phyloP scores from a whole-genome alignment of 2,113 vertebrate species.

The Trichomycterus rosablanca region DNA sequence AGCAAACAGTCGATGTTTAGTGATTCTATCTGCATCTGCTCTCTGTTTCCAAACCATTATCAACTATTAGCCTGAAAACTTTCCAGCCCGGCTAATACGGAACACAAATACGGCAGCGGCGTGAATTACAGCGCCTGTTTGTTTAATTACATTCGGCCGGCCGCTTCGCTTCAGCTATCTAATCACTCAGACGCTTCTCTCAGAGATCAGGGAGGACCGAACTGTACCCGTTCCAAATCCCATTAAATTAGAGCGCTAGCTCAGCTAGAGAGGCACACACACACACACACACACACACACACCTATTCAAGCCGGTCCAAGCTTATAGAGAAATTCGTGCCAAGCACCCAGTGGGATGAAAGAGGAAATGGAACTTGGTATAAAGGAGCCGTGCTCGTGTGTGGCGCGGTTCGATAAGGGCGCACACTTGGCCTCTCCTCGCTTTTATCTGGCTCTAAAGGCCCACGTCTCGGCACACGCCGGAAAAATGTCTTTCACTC shows the following conservation, averaged over 20 bases:
- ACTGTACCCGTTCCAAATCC: constrained; percentile 24
- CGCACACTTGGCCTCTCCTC: constrained; percentile 26
- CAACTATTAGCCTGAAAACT: constrained; percentile 32
- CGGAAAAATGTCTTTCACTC: constrained; percentile 16
- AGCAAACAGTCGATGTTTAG: constrained; percentile 17
- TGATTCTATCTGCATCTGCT: constrained; percentile 15
- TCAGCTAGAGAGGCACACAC: constrained; percentile 6
- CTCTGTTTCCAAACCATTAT: constrained; percentile 25
- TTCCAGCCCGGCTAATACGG: constrained; percentile 18
- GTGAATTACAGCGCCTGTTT: constrained; percentile 26
- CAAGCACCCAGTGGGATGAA: constrained; percentile 36
- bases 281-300: constrained; percentile 11
- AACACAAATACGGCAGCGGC: constrained; percentile 21
- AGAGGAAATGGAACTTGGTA: constrained; percentile 25
- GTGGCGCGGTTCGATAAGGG: constrained; percentile 32
- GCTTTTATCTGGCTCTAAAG: constrained; percentile 31
- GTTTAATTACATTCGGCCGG: constrained; percentile 32
- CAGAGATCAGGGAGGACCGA: background rate
- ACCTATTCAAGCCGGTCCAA: constrained; percentile 17
- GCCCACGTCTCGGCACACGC: constrained; percentile 23
- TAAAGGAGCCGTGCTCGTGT: constrained; percentile 28
- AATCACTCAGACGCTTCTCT: constrained; percentile 24
- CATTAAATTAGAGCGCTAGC: constrained; percentile 30
- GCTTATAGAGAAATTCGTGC: constrained; percentile 38
- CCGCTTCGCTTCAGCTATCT: constrained; percentile 26